phyloP scores from a whole-genome alignment of 2,113 vertebrate species.

The Hymenochirus boettgeri region DNA sequence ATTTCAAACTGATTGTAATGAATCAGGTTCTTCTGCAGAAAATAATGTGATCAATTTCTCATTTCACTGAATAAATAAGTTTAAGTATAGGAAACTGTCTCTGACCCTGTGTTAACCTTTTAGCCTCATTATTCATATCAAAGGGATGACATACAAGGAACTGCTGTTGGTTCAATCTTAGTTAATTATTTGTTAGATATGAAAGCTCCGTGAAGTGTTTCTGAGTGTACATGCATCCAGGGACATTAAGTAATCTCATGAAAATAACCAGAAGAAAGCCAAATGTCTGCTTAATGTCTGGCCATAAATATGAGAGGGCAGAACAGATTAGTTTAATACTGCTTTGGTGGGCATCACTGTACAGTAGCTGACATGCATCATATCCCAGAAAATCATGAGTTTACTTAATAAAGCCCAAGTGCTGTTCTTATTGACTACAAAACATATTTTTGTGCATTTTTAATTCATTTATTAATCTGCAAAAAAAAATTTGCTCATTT shows the following conservation, averaged over 20 bases:
- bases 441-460: too few species aligned
- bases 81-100: conserved; percentile 78
- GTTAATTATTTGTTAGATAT: conserved; percentile 83
- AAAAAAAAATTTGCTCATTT: too few species aligned
- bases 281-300: conserved; percentile 54
- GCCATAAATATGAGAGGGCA: conserved; percentile 48
- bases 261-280: conserved; percentile 53
- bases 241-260: conserved; percentile 66
- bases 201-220: conserved; percentile 71
- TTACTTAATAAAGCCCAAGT: too few species aligned
- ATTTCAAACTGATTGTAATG: conserved; percentile 95
- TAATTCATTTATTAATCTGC: too few species aligned
- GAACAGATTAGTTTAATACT: conserved; percentile 18
- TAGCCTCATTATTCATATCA: conserved; percentile 90
- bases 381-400: too few species aligned
- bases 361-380: not conserved
- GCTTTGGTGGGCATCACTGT: not conserved
- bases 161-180: conserved; percentile 78
- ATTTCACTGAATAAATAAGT: conserved; percentile 98
- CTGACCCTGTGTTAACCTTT: conserved; percentile 88
- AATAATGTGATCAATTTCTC: conserved; percentile 99
- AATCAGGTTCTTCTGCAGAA: conserved; percentile 92
- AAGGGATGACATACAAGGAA: conserved; percentile 70
- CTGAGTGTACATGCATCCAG: conserved; percentile 72
- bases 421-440: too few species aligned